phyloP scores from a whole-genome alignment of 2,797 vertebrate species.

The Pagetopsis macropterus region DNA sequence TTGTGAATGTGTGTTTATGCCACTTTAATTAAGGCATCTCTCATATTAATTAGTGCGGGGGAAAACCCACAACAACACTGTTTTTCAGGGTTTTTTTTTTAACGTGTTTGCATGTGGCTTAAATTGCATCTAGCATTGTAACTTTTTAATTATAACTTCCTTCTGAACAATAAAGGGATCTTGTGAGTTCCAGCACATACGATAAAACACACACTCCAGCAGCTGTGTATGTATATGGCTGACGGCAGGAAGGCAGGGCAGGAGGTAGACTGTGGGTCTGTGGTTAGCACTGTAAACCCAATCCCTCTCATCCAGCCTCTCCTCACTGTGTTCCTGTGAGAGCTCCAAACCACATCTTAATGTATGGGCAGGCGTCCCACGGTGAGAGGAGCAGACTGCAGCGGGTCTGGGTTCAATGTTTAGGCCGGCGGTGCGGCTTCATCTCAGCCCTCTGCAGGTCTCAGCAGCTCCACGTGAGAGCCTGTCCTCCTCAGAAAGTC shows the following conservation, averaged over 20 bases:
- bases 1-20: neutral
- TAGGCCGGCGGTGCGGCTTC: constrained; percentile 59
- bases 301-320: constrained; percentile 79
- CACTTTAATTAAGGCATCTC: constrained; percentile 31
- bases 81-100: neutral
- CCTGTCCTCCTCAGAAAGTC: constrained; percentile 40
- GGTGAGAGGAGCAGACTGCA: constrained; percentile 75
- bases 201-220: constrained; percentile 39
- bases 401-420: constrained; percentile 65
- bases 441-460: constrained; percentile 49
- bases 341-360: constrained; percentile 82
- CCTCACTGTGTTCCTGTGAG: constrained; percentile 75
- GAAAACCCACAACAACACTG: constrained; percentile 5
- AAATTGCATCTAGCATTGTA: constrained; percentile 9
- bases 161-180: constrained; percentile 41
- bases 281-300: constrained; percentile 78
- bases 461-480: constrained; percentile 36
- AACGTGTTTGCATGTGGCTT: constrained; percentile 3
- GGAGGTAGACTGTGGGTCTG: constrained; percentile 78
- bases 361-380: constrained; percentile 77
- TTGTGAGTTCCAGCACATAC: constrained; percentile 32
- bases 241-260: constrained; percentile 71
- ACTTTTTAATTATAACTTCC: constrained; percentile 39
- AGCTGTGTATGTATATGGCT: constrained; percentile 69
- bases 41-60: constrained; percentile 28